Percentiles rank a stretch among this genome's conserved stretches.
These are phyloP conservation scores for Bombus affinis DNA, from an alignment of 1,140 invertebrate genomes.

Conservation along the genomic window DNA sequence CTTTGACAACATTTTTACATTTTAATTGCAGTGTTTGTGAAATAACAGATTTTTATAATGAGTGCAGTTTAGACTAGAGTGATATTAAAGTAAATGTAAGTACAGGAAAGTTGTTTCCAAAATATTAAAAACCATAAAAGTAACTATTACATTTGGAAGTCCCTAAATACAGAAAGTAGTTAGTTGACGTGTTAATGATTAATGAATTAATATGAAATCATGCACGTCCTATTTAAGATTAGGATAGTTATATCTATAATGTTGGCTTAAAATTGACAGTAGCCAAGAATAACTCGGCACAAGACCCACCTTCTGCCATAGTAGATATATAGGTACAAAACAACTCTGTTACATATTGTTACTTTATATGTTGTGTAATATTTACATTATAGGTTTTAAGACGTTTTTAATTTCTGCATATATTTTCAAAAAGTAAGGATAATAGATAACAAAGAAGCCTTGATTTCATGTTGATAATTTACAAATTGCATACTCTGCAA, in stretches of 20 bases:
- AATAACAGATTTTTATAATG: slow-evolving; percentile 43
- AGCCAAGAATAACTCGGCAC: slow-evolving; percentile 77
- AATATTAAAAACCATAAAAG: slow-evolving; percentile 10
- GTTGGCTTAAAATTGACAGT: slow-evolving; percentile 77
- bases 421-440: slow-evolving; percentile 48
- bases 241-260: slow-evolving; percentile 74
- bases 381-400: slow-evolving; percentile 67
- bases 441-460: slow-evolving; percentile 45
- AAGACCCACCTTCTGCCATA: slow-evolving; percentile 76
- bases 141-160: slow-evolving; percentile 74
- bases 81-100: slow-evolving; percentile 56
- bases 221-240: slow-evolving; percentile 74
- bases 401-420: slow-evolving; percentile 62
- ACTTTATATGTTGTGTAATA: slow-evolving; percentile 73
- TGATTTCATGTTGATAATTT: slow-evolving; percentile 49
- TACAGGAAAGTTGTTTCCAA: slow-evolving; percentile 27
- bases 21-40: slow-evolving; percentile 16
- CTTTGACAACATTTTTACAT: slow-evolving; percentile 37
- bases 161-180: slow-evolving; percentile 72
- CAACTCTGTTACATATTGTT: slow-evolving; percentile 74
- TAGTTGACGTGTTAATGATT: slow-evolving; percentile 73
- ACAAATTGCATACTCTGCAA: slow-evolving; percentile 44
- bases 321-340: slow-evolving; percentile 70
- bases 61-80: slow-evolving; percentile 54
- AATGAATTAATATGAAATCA: slow-evolving; percentile 67